Conservation (phyloP, 2,797 vertebrate species). For the Odontamblyopus rebecca region DNA sequence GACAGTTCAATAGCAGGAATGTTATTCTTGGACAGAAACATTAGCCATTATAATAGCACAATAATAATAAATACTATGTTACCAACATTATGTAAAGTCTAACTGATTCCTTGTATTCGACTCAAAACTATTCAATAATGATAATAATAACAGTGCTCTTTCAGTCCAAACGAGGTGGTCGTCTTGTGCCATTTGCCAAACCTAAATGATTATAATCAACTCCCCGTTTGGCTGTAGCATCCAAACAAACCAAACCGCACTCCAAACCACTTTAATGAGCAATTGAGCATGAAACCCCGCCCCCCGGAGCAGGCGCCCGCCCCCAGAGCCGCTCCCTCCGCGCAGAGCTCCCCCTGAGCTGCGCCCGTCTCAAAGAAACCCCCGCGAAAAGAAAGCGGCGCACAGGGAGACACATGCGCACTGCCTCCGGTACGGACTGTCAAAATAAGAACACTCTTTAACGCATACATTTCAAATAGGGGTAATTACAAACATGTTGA, state of each 20-base stretch:
- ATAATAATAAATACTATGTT: neutral
- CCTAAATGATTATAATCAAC: slow-evolving; percentile 6
- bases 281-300: slow-evolving; percentile 27
- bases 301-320: slow-evolving; percentile 44
- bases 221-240: neutral
- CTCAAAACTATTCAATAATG: neutral
- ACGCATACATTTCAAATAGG: neutral
- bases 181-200: neutral
- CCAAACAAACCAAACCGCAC: slow-evolving; percentile 3
- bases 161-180: neutral
- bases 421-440: slow-evolving; percentile 20
- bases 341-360: slow-evolving; percentile 36
- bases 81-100: neutral
- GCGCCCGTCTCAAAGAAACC: slow-evolving; percentile 38
- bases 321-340: slow-evolving; percentile 37
- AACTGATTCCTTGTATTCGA: neutral
- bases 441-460: slow-evolving; percentile 31
- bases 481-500: neutral
- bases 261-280: slow-evolving; percentile 6
- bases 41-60: no score
- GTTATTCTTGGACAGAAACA: no score
- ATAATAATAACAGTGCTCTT: neutral
- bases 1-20: no score
- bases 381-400: slow-evolving; percentile 27
- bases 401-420: rapidly evolving